Conservation (phyloP, 1,140 invertebrate species). For the Drosophila bocki region DNA sequence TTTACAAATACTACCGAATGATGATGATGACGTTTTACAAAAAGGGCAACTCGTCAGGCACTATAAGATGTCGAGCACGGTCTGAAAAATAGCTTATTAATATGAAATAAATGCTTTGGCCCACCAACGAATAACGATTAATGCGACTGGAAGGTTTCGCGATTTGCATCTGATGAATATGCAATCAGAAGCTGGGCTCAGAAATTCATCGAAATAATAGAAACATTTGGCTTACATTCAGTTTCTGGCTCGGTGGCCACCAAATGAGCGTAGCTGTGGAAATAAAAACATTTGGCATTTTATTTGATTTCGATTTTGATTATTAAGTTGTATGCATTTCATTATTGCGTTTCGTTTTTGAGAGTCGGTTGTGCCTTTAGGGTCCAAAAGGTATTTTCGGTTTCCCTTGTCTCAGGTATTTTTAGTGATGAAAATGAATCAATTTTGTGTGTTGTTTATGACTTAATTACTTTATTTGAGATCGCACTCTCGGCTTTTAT, state of each 20-base stretch:
- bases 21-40: constrained; percentile 37
- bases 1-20: constrained; percentile 34
- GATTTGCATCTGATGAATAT: constrained; percentile 81
- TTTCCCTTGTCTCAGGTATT: constrained; percentile 34
- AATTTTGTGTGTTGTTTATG: constrained; percentile 67
- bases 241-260: constrained; percentile 19
- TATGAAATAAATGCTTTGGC: constrained; percentile 76
- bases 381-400: constrained; percentile 12
- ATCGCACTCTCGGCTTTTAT: constrained; percentile 45
- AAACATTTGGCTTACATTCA: constrained; percentile 56
- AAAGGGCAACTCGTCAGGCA: constrained; percentile 63
- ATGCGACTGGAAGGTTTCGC: constrained; percentile 72
- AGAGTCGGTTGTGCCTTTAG: constrained; percentile 26
- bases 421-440: constrained; percentile 63
- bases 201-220: constrained; percentile 46
- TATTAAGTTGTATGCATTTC: constrained; percentile 82
- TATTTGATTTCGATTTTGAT: constrained; percentile 73
- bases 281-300: constrained; percentile 83
- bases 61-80: constrained; percentile 68
- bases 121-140: constrained; percentile 79
- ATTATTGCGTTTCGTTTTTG: constrained; percentile 50
- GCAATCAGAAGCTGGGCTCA: constrained; percentile 29
- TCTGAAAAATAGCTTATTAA: constrained; percentile 80
- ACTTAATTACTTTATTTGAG: constrained; percentile 61
- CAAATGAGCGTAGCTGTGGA: constrained; percentile 80